phyloP scores from a whole-genome alignment of 1,140 invertebrate species.

The Plutomurus gul region DNA sequence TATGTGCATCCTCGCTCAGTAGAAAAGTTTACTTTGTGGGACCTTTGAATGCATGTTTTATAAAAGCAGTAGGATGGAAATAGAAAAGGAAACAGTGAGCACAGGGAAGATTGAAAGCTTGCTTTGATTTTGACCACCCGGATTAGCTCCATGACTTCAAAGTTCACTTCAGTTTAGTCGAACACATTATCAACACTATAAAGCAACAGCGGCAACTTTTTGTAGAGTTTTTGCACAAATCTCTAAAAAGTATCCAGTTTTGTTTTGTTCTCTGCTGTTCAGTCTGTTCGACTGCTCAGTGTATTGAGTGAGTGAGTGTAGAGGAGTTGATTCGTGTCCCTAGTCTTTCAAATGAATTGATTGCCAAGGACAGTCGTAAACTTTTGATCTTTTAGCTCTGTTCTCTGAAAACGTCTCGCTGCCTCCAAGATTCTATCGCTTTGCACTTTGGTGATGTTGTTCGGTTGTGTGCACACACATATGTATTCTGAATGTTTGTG shows the following conservation, averaged over 20 bases:
- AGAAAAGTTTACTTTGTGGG: too few relatives aligned
- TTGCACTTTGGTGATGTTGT: too few relatives aligned
- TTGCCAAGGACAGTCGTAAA: constrained; percentile 19
- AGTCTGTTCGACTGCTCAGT: not conserved
- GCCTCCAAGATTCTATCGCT: not conserved
- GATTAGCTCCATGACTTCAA: not conserved
- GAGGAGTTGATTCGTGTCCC: not conserved
- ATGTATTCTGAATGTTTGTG: too few relatives aligned
- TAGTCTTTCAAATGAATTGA: not conserved
- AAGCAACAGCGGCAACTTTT: not conserved
- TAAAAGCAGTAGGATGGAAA: too few relatives aligned
- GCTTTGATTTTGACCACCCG: constrained; percentile 14
- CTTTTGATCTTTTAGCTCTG: constrained; percentile 21
- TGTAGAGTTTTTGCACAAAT: constrained; percentile 10
- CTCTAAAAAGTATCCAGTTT: constrained; percentile 2
- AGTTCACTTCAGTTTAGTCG: not conserved
- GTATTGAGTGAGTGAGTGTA: too few relatives aligned
- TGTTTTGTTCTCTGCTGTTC: not conserved
- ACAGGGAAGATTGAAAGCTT: not conserved
- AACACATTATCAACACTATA: constrained; percentile 6
- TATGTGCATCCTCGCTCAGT: too few relatives aligned
- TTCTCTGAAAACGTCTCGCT: not conserved
- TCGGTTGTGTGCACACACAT: too few relatives aligned
- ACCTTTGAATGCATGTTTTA: too few relatives aligned
- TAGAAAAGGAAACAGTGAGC: too few relatives aligned